phyloP scores from a whole-genome alignment of 2,888 invertebrate genomes.

The Isoperla grammatica region DNA sequence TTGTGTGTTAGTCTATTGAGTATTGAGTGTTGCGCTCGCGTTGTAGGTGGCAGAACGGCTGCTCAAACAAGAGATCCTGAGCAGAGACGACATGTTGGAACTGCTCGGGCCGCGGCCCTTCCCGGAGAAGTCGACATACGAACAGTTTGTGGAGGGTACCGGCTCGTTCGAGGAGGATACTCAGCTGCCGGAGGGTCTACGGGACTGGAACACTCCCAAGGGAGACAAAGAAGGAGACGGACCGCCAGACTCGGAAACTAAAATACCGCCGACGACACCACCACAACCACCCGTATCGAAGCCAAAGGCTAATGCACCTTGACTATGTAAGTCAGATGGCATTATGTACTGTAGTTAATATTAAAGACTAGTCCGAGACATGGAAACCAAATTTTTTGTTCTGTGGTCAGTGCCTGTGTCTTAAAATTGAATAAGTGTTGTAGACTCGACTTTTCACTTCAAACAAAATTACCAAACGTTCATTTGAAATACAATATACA shows the following conservation, averaged over 20 bases:
- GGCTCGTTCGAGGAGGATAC: slow-evolving; percentile 98
- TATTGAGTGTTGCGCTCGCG: no score
- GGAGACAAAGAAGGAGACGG: slow-evolving; percentile 10
- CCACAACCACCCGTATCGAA: not conserved
- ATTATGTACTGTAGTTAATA: no score
- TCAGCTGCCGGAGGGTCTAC: slow-evolving; percentile 85
- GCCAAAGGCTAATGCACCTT: not conserved
- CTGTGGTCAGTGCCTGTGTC: no score
- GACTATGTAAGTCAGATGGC: not conserved
- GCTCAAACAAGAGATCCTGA: slow-evolving; percentile 89
- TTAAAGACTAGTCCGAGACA: no score
- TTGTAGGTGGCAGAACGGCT: slow-evolving; percentile 77
- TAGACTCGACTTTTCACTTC: no score
- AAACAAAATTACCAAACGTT: no score
- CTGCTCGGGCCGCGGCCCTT: slow-evolving; percentile 91
- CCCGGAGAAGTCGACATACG: slow-evolving; percentile 98
- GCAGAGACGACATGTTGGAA: slow-evolving; percentile 96
- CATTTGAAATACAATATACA: no score
- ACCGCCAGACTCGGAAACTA: not conserved
- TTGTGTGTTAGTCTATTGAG: no score
- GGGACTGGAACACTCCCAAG: slow-evolving; percentile 79
- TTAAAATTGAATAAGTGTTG: no score
- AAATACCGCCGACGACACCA: not conserved
- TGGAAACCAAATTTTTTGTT: no score
- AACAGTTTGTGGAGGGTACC: slow-evolving; percentile 97